Base-by-base conservation (phyloP, 2,113 vertebrate genomes). In the Aythya baeri region DNA sequence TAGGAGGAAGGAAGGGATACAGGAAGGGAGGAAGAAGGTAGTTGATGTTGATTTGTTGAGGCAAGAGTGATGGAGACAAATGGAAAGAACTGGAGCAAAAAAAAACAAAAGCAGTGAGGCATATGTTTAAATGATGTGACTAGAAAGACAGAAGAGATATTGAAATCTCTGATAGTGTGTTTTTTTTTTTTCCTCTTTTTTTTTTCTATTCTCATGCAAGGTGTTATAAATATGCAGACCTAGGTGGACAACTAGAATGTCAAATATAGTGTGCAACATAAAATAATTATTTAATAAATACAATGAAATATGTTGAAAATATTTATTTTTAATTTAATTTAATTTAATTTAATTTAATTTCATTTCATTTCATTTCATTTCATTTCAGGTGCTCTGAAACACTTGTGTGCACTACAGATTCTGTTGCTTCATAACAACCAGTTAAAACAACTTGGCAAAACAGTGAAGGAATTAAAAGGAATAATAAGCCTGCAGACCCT, bases 391-490 rank as follows among this genome's bases (percentile, higher is more conserved):
- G 67, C 91, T 82, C 94, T 99, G 85, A 98, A 90, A 76, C 91
- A 96, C 55, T 80, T 98, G 72, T 11, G 59, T 27, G 97, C 97
- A 0, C 94, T 98, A 89, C 94, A 96, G 44, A 93, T 98, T 52
- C 97, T 98, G 34, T 73, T 97, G 92, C 96, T 99, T 31, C 98
- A 98, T 70, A 97, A 98, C 92, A 98, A 98, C 29, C 97, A 98
- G 63, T 74, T 99, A 71, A 97, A 84, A 34, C 93, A 92, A 13
- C 96, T 98, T 36, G 97, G 92, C 3, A 95, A 91, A 29, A 97
- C 97, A 11, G 96, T 98, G 94, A 96, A 97, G 86, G 98, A 98
- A 68, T 70, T 99, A 59, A 98, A 96, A 94, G 96, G 97, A 86
- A 97, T 98, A 95, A 97, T 74, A 25, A 95, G 96, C 61, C 97